Conservation (phyloP, 2,888 invertebrate genomes). For the Drosophila pegasa region DNA sequence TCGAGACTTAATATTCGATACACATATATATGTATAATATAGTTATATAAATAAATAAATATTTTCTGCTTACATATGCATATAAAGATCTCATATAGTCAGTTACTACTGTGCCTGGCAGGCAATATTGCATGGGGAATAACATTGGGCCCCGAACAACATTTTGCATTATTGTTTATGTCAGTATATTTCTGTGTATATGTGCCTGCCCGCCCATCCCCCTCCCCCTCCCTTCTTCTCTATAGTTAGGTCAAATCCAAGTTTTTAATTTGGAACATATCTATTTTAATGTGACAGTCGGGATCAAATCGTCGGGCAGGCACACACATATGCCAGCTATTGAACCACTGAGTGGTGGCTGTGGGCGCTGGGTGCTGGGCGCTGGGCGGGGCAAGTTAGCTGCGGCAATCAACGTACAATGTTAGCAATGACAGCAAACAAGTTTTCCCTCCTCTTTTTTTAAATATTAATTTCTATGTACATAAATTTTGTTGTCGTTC, state of each 20-base stretch:
- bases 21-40: no score
- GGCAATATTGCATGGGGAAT: slow-evolving; percentile 41
- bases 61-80: not conserved
- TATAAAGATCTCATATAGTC: not conserved
- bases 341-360: slow-evolving; percentile 13
- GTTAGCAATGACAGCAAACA: slow-evolving; percentile 36
- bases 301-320: slow-evolving; percentile 13
- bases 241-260: slow-evolving; percentile 24
- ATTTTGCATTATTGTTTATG: slow-evolving; percentile 49
- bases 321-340: slow-evolving; percentile 5
- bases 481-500: slow-evolving; percentile 70
- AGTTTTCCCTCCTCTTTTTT: slow-evolving; percentile 36
- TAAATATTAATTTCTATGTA: slow-evolving; percentile 73
- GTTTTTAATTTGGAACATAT: slow-evolving; percentile 47
- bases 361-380: no score
- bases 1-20: no score
- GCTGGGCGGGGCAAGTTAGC: slow-evolving; percentile 11
- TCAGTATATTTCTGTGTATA: slow-evolving; percentile 16
- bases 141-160: slow-evolving; percentile 27
- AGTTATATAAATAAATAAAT: no score
- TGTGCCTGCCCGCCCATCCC: slow-evolving; percentile 8
- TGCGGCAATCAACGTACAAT: slow-evolving; percentile 44
- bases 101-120: slow-evolving; percentile 6
- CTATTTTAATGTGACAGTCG: slow-evolving; percentile 51
- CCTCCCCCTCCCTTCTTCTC: not conserved